phyloP scores from a whole-genome alignment of 2,888 invertebrate genomes.

The Choristoneura rosaceana region DNA sequence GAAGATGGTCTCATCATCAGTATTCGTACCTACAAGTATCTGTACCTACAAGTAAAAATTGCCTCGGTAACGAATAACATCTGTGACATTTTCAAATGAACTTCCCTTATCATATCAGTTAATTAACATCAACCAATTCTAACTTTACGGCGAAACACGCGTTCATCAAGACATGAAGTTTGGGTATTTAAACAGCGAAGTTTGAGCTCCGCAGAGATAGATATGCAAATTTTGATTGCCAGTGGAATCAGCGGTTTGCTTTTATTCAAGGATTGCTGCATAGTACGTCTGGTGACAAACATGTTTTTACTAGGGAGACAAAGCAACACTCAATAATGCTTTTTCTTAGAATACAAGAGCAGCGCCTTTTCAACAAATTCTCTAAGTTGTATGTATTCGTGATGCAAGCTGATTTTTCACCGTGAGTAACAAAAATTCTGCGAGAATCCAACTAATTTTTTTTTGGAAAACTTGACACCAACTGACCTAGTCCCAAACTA shows the following conservation, averaged over 20 bases:
- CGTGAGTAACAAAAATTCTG: no score
- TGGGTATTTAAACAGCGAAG: constrained; percentile 17
- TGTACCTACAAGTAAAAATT: background rate
- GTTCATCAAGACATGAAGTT: constrained; percentile 6
- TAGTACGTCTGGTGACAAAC: background rate
- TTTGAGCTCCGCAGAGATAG: constrained; percentile 16
- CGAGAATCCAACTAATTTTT: no score
- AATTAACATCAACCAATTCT: constrained; percentile 21
- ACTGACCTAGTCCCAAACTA: no score
- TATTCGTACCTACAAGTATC: no score
- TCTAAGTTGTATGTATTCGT: no score
- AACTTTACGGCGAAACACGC: constrained; percentile 15
- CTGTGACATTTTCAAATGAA: background rate
- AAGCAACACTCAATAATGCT: no score
- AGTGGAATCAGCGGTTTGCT: constrained; percentile 1
- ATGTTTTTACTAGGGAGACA: no score
- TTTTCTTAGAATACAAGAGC: no score
- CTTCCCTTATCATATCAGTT: constrained; percentile 11
- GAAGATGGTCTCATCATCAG: no score
- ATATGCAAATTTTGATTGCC: constrained; percentile 31
- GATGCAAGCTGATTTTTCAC: no score
- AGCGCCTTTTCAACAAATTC: no score
- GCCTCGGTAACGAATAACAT: constrained; percentile 6
- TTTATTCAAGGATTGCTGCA: background rate
- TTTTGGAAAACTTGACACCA: no score